Percentiles rank a stretch among this genome's conserved stretches.
These are phyloP conservation scores for Ichneumoninae sp. DNA, from an alignment of 2,888 invertebrate species.

Conservation along the genomic window DNA sequence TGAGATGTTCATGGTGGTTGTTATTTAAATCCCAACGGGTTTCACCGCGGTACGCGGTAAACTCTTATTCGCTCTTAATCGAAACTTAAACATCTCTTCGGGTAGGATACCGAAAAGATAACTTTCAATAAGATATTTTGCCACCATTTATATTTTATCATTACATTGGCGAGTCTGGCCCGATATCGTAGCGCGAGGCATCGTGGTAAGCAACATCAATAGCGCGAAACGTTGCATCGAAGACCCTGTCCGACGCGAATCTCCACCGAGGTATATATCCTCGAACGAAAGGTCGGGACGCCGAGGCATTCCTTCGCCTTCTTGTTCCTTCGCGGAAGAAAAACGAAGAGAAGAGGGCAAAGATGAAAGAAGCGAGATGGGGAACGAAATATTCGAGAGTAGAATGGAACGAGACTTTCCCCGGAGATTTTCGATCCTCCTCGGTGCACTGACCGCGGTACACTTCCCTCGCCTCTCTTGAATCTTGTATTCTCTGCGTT, in stretches of 20 bases:
- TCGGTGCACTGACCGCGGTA: constrained; percentile 33
- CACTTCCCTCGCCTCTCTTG: constrained; percentile 18
- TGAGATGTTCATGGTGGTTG: constrained; percentile 75
- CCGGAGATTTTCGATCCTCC: constrained; percentile 39
- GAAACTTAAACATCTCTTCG: not conserved
- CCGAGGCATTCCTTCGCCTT: constrained; percentile 48
- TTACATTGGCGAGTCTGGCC: constrained; percentile 1
- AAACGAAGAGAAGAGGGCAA: constrained; percentile 8
- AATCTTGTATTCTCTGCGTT: constrained; percentile 19
- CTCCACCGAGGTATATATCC: constrained; percentile 39
- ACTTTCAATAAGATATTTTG: constrained; percentile 12
- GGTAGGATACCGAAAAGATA: not conserved
- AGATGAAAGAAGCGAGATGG: constrained; percentile 21
- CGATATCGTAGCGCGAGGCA: constrained; percentile 49
- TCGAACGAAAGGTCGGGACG: constrained; percentile 44
- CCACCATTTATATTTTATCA: constrained; percentile 10
- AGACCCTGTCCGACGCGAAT: constrained; percentile 38
- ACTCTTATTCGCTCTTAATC: not conserved
- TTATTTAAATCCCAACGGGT: constrained; percentile 71
- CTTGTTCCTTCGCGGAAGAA: constrained; percentile 9
- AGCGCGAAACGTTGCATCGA: constrained; percentile 39
- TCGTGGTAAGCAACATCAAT: constrained; percentile 28
- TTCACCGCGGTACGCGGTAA: not conserved
- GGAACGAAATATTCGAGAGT: constrained; percentile 42
- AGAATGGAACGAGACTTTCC: constrained; percentile 31